These are phyloP conservation scores for Ceratosolen fusciceps DNA, from an alignment of 1,140 invertebrate genomes.

Conservation along the genomic window DNA sequence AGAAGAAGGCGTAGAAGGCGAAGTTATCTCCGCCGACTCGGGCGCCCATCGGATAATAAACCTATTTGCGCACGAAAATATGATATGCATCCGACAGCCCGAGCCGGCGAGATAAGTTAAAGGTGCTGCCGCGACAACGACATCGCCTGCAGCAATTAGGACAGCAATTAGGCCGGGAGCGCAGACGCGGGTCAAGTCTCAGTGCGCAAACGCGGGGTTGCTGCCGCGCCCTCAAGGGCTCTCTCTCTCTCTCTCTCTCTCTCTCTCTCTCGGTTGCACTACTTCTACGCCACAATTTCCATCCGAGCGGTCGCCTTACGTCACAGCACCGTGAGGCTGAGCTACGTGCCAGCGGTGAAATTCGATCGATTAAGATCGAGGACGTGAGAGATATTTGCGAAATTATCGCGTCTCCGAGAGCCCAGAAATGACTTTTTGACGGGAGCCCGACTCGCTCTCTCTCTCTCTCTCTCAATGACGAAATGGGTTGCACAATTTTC, in stretches of 20 bases:
- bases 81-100: too few species aligned
- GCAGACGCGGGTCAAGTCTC: neutral
- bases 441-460: neutral
- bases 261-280: too few species aligned
- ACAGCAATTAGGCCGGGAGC: too few species aligned
- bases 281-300: neutral
- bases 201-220: neutral
- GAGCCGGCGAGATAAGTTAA: too few species aligned
- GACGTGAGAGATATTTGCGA: neutral
- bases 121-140: too few species aligned
- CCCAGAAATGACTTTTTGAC: neutral
- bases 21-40: too few species aligned
- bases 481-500: too few species aligned
- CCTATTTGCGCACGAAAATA: too few species aligned
- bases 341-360: neutral
- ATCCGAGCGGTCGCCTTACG: neutral
- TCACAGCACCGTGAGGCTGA: neutral
- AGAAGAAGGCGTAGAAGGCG: too few species aligned
- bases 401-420: neutral
- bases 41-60: too few species aligned
- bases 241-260: too few species aligned
- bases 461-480: neutral
- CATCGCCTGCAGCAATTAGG: too few species aligned
- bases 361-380: conserved; percentile 23
- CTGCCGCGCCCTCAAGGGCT: neutral